Conservation (phyloP, 2,113 vertebrate genomes). For the Cygnus buccinator region DNA sequence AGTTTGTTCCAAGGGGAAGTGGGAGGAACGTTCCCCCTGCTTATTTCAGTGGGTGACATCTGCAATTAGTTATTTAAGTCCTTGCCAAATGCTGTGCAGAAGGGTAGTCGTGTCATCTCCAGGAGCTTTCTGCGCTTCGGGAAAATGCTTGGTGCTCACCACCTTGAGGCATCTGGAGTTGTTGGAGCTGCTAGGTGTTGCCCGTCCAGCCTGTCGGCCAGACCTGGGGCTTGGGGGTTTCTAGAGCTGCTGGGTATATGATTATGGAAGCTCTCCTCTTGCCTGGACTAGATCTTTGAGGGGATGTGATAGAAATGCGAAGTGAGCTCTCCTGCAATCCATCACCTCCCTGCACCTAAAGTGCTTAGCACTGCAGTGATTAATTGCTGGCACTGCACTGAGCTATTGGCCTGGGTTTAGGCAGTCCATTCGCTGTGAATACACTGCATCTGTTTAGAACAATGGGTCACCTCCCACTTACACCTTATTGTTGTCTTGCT, state of each 20-base stretch:
- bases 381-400: not conserved
- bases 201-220: not conserved
- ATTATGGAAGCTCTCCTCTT: not conserved
- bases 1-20: not conserved
- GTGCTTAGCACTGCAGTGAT: not conserved
- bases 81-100: not conserved
- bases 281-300: not conserved
- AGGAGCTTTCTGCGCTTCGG: accelerated
- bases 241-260: not conserved
- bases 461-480: accelerated
- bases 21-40: not conserved
- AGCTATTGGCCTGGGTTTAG: not conserved
- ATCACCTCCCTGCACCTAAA: not conserved
- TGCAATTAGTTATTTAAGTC: not conserved
- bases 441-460: not conserved
- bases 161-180: not conserved
- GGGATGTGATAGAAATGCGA: not conserved
- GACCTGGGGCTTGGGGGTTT: not conserved
- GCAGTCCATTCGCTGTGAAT: not conserved
- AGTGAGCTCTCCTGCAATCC: not conserved
- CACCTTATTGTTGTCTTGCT: not conserved
- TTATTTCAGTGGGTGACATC: not conserved
- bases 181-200: not conserved
- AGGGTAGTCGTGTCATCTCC: not conserved
- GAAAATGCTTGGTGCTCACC: not conserved